Evolutionary conservation across 2,113 vertebrate species (phyloP).

Genomic region (Bufo gargarizans): DNA sequence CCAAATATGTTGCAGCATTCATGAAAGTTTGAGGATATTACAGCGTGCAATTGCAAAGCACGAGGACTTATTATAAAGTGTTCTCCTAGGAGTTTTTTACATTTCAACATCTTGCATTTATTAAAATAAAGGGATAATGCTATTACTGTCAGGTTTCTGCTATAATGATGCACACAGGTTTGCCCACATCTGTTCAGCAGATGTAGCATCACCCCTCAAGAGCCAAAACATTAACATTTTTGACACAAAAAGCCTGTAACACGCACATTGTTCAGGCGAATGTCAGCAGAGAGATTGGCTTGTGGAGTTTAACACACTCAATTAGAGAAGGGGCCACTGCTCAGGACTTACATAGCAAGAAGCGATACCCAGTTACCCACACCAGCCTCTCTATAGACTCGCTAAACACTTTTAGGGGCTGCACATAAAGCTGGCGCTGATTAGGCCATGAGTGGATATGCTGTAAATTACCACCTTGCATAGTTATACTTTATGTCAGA

Average conservation of each 20-base stretch:
- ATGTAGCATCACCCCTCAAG: slow-evolving; percentile 47
- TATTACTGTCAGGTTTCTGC: slow-evolving; percentile 56
- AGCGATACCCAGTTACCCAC: neutral
- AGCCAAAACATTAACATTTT: slow-evolving; percentile 57
- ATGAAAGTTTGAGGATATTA: slow-evolving; percentile 32
- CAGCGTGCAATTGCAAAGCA: slow-evolving; percentile 22
- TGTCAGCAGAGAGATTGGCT: slow-evolving; percentile 40
- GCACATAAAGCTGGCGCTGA: neutral
- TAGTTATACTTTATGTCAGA: slow-evolving; percentile 16
- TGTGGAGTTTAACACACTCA: slow-evolving; percentile 35
- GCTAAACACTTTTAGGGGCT: neutral
- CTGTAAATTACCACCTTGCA: slow-evolving; percentile 7
- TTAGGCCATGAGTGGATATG: neutral
- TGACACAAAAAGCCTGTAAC: slow-evolving; percentile 55
- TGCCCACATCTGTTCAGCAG: slow-evolving; percentile 57
- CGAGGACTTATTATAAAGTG: slow-evolving; percentile 45
- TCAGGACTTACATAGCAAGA: neutral
- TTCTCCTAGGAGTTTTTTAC: slow-evolving; percentile 51
- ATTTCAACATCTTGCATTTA: slow-evolving; percentile 56
- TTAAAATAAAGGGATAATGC: slow-evolving; percentile 59
- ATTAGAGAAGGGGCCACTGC: slow-evolving; percentile 43
- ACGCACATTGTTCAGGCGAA: slow-evolving; percentile 50
- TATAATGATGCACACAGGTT: slow-evolving; percentile 49
- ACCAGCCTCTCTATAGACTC: slow-evolving; percentile 14
- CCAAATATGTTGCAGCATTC: slow-evolving; percentile 16